Evolutionary conservation across 2,113 vertebrate genomes (phyloP).

Genomic region (Pycnonotus jocosus): DNA sequence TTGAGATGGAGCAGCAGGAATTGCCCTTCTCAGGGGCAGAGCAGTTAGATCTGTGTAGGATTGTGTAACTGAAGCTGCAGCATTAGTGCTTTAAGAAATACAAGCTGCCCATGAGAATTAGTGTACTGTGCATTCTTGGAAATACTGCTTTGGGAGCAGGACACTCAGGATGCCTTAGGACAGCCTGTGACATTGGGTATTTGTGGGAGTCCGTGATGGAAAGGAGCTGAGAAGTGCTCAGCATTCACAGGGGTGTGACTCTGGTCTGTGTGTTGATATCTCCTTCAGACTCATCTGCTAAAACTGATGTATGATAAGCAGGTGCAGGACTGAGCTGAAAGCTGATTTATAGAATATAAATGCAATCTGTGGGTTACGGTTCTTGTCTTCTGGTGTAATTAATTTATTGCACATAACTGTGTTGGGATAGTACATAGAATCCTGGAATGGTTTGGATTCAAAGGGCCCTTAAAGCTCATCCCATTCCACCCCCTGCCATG

Average conservation of each 20-base stretch:
- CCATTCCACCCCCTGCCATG: rapidly evolving
- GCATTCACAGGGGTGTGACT: neutral
- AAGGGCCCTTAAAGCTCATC: neutral
- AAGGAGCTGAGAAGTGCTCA: neutral
- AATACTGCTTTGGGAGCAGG: neutral
- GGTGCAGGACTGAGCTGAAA: neutral
- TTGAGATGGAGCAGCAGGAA: neutral
- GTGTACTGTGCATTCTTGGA: neutral
- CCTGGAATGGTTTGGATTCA: neutral
- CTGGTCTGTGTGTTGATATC: neutral
- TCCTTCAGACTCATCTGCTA: neutral
- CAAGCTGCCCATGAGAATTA: neutral
- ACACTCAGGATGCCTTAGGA: neutral
- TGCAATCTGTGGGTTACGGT: neutral
- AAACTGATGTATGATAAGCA: neutral
- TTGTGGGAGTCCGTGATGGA: neutral
- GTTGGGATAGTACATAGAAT: neutral
- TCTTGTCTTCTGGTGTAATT: neutral
- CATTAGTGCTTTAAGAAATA: neutral
- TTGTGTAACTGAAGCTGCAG: neutral
- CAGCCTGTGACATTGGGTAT: neutral
- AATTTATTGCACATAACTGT: neutral
- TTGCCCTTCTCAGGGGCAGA: neutral
- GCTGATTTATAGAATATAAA: neutral
- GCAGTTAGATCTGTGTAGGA: neutral